phyloP scores from a whole-genome alignment of 2,888 invertebrate genomes.

The Eupithecia tripunctaria region DNA sequence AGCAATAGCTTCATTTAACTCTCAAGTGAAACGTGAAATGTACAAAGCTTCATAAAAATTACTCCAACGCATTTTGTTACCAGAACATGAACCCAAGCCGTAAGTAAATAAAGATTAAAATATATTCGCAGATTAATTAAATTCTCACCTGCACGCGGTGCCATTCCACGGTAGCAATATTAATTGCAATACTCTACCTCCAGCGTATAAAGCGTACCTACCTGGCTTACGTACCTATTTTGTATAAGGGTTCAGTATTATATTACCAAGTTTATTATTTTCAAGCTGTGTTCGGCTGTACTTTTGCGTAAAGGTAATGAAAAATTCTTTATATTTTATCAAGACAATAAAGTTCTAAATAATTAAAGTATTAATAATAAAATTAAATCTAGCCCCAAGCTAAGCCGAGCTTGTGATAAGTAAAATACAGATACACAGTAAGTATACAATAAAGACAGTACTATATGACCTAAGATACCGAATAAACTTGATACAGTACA shows the following conservation, averaged over 20 bases:
- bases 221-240: not conserved
- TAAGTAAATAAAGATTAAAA: slow-evolving; percentile 35
- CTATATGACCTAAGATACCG: no score
- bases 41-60: not conserved
- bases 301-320: no score
- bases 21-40: not conserved
- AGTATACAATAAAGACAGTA: no score
- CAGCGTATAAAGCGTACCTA: not conserved
- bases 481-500: no score
- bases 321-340: no score
- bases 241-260: not conserved
- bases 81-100: slow-evolving; percentile 1
- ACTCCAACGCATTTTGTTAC: not conserved
- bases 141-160: slow-evolving; percentile 30
- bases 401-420: no score
- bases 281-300: not conserved
- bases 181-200: slow-evolving; percentile 27
- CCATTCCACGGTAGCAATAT: slow-evolving; percentile 21
- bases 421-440: no score
- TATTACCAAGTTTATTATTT: not conserved
- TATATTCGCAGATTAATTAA: slow-evolving; percentile 36
- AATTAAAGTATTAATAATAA: no score
- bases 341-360: no score
- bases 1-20: no score
- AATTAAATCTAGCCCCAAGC: no score